phyloP scores from a whole-genome alignment of 2,797 vertebrate species.

The Aphelocoma californica region DNA sequence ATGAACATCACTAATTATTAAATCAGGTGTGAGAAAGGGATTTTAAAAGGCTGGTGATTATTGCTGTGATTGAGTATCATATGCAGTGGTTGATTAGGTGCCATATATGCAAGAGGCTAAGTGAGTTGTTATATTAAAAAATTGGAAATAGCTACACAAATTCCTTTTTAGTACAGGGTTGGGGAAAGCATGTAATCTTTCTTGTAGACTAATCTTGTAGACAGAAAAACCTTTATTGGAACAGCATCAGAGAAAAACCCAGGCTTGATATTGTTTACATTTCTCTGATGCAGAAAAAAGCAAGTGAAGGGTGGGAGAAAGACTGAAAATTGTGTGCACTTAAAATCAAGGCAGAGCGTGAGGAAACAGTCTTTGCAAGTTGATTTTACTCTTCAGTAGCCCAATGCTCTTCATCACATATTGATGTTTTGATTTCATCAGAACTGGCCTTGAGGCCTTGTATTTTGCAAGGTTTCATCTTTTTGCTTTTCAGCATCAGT shows the following conservation, averaged over 20 bases:
- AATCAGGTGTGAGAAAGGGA: not conserved
- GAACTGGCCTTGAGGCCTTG: not conserved
- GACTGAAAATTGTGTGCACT: not conserved
- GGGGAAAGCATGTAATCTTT: not conserved
- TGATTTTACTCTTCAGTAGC: not conserved
- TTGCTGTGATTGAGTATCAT: not conserved
- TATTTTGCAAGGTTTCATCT: not conserved
- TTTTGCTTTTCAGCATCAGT: not conserved
- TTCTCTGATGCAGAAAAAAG: not conserved
- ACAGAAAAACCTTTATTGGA: not conserved
- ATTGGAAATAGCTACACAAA: not conserved
- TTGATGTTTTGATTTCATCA: not conserved
- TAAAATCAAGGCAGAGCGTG: not conserved
- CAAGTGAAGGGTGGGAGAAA: not conserved
- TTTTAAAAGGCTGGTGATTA: not conserved
- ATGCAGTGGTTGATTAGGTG: not conserved
- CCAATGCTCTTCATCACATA: not conserved
- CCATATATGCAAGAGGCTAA: not conserved
- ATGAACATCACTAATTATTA: not conserved
- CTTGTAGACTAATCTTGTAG: not conserved
- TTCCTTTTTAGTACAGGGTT: not conserved
- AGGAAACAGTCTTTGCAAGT: not conserved
- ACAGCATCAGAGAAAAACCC: not conserved
- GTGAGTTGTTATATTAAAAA: not conserved
- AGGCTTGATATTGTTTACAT: not conserved